Conservation (phyloP, 2,113 vertebrate species). For the Nothocercus nigrocapillus region DNA sequence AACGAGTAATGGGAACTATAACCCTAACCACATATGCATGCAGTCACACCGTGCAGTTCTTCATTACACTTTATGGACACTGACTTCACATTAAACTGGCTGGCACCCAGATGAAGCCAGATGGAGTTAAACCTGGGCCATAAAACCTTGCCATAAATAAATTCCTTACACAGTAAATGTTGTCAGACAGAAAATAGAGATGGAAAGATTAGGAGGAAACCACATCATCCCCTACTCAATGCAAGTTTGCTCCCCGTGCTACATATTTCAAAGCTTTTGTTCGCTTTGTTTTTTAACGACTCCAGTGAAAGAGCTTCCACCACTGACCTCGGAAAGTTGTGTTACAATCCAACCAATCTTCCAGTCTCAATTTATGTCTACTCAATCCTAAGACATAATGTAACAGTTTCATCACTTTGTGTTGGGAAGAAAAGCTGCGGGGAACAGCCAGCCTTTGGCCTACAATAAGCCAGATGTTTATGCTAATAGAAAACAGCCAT, state of each 20-base stretch:
- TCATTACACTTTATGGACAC: constrained; percentile 60
- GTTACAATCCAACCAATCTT: constrained; percentile 1
- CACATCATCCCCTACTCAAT: constrained; percentile 8
- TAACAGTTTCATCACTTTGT: constrained; percentile 3
- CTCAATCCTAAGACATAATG: neutral
- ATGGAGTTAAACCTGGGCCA: constrained; percentile 40
- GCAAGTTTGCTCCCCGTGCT: constrained; percentile 10
- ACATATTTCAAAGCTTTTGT: constrained; percentile 19
- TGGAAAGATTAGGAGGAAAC: constrained; percentile 57
- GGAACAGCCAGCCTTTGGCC: neutral
- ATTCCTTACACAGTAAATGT: constrained; percentile 31
- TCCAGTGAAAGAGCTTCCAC: neutral
- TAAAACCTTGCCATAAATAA: constrained; percentile 49
- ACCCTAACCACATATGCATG: constrained; percentile 22
- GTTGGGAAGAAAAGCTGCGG: constrained; percentile 10
- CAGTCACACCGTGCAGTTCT: constrained; percentile 30
- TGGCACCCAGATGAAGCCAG: constrained; percentile 35
- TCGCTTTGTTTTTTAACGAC: constrained; percentile 23
- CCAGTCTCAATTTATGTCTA: neutral
- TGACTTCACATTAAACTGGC: constrained; percentile 48
- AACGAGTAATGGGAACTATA: constrained; percentile 38
- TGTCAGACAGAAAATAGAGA: constrained; percentile 43
- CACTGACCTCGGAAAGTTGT: neutral
- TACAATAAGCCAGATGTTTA: neutral
- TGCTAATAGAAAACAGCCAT: neutral